Evolutionary conservation across 2,113 vertebrate species (phyloP).

Genomic region (Nyctibius bracteatus): DNA sequence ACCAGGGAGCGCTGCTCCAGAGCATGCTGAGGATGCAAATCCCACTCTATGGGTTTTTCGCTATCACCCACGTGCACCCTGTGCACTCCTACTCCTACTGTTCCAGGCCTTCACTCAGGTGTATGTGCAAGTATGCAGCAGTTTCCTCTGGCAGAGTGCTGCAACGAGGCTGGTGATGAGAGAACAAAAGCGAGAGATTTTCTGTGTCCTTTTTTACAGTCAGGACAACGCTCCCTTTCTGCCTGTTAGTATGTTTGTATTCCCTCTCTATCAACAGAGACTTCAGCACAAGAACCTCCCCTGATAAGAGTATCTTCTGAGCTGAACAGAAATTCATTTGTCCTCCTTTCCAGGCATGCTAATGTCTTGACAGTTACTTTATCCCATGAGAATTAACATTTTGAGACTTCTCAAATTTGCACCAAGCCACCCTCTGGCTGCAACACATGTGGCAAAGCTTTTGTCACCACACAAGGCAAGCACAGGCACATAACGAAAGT

Average conservation of each 20-base stretch:
- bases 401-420: neutral
- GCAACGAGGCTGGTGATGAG: fast-evolving
- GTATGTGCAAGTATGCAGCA: neutral
- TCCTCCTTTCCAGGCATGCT: neutral
- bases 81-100: neutral
- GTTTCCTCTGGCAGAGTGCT: neutral
- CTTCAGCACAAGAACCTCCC: neutral
- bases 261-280: neutral
- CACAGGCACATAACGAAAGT: neutral
- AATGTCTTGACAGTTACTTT: neutral
- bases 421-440: neutral
- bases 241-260: neutral
- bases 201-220: neutral
- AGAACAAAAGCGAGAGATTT: neutral
- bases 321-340: neutral
- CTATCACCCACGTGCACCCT: neutral
- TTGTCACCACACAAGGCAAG: neutral
- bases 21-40: neutral
- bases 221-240: neutral
- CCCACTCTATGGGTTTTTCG: neutral
- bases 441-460: neutral
- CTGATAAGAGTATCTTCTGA: neutral
- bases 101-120: neutral
- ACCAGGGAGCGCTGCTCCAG: neutral
- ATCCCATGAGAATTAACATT: neutral